Evolutionary conservation across 2,113 vertebrate species (phyloP), one percentile per base, ranked within the genome.

Genomic region (Nothobranchius kuhntae): DNA sequence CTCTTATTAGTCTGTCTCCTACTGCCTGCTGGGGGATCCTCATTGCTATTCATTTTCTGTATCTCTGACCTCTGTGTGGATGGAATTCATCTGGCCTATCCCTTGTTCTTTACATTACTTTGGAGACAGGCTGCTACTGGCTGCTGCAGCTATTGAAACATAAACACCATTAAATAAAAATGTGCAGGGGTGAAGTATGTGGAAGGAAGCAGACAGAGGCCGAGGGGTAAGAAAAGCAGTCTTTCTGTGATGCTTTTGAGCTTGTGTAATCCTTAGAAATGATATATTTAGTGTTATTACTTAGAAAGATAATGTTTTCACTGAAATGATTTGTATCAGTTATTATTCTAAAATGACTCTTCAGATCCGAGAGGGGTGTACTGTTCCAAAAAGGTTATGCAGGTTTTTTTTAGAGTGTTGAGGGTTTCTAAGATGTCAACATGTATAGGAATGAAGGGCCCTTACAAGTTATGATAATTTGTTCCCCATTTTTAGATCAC

Each of bases 31-130:
- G 94, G 93, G 80, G 94, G 93, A 94, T 95, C 92, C 93, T 91
- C 94, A 95, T 94, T 93, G 93, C 93, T 95, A 93, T 96, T 94
- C 94, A 94, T 92, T 96, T 95, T 95, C 92, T 92, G 93, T 93
- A 93, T 94, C 89, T 85, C 94, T 96, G 95, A 96, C 95, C 95
- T 94, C 94, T 93, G 92, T 95, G 91, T 87, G 91, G 93, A 94
- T 76, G 71, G 94, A 95, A 95, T 95, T 96, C 92, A 95, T 95
- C 94, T 93, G 90, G 89, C 88, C 92, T 81, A 83, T 87, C 60
- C 79, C 65, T 87, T 87, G 71, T 89, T 84, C 86, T 89, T 89
- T 86, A 78, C 84, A 80, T 86, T 87, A 76, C 85, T 87, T 88
- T 86, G 71, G 82, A 94, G 92, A 95, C 91, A 69, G 64, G 89